Evolutionary conservation across 2,888 invertebrate genomes (phyloP).

Genomic region (Blera fallax): DNA sequence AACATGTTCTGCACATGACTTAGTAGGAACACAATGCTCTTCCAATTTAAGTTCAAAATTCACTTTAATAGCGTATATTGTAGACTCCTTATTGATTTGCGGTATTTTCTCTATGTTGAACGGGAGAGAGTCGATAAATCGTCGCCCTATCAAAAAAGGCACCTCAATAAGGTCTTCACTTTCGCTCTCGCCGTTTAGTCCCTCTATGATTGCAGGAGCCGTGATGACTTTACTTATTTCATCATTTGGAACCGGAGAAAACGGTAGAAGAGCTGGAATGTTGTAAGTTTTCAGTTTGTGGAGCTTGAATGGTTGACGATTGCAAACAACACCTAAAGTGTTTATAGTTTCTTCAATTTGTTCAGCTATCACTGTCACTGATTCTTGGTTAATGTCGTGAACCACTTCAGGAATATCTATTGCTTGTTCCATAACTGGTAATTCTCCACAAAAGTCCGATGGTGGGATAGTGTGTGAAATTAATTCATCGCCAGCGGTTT

Average conservation of each 20-base stretch:
- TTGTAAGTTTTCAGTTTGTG: neutral
- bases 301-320: neutral
- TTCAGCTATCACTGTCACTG: neutral
- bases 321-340: neutral
- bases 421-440: neutral
- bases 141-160: conserved; percentile 21
- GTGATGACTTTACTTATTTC: neutral
- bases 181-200: neutral
- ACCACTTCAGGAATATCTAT: neutral
- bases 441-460: neutral
- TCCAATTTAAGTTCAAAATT: neutral
- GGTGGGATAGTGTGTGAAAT: neutral
- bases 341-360: neutral
- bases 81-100: neutral
- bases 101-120: neutral
- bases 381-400: neutral
- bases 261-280: conserved; percentile 13
- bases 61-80: neutral
- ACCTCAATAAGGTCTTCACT: conserved; percentile 17
- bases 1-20: neutral
- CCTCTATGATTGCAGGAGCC: neutral
- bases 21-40: neutral
- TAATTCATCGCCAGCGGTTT: neutral
- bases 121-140: neutral
- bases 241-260: neutral